Evolutionary conservation across 2,888 invertebrate species (phyloP).

Genomic region (Vanessa cardui): DNA sequence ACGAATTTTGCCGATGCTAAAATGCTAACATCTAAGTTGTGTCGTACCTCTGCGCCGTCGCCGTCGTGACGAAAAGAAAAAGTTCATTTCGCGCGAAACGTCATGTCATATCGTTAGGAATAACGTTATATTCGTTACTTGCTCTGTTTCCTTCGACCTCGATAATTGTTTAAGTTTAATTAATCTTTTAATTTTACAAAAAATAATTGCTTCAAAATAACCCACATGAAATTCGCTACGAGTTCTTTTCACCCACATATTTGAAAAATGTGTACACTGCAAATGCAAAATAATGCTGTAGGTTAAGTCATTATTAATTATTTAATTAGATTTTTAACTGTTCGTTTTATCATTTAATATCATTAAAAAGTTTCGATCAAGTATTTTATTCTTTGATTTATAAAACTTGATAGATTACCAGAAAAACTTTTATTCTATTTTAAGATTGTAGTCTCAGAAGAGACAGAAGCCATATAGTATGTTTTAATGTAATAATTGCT

Average conservation of each 20-base stretch:
- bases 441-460: no score
- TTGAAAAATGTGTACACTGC: not conserved
- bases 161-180: not conserved
- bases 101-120: conserved; percentile 17
- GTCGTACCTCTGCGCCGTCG: no score
- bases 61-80: conserved; percentile 32
- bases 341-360: no score
- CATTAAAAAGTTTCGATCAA: no score
- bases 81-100: conserved; percentile 30
- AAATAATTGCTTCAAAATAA: not conserved
- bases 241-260: not conserved
- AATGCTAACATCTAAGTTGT: no score
- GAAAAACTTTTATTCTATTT: no score
- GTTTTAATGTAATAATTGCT: no score
- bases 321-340: not conserved
- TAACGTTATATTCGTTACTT: not conserved
- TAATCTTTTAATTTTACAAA: no score
- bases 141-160: conserved; percentile 1
- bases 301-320: not conserved
- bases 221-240: not conserved
- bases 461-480: no score
- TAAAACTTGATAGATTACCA: no score
- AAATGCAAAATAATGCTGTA: not conserved
- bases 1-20: no score
- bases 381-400: no score